Evolutionary conservation across 53 echinoderm and acorn worm species (phyloP).

Genomic region (Astropecten irregularis): DNA sequence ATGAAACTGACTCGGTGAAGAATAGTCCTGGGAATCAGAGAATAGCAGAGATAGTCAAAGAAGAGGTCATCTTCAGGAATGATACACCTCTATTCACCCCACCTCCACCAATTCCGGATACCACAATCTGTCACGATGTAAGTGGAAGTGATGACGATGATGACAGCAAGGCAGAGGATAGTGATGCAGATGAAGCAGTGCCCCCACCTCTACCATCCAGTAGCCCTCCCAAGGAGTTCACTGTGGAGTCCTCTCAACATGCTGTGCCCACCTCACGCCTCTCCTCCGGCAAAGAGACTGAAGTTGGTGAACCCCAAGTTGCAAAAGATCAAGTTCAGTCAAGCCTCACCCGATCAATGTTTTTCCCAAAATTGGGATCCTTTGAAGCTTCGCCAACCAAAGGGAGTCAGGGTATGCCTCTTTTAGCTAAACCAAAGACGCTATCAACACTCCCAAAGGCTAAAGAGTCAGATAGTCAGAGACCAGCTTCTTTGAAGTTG

Average conservation of each 20-base stretch:
- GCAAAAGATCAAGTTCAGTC: not conserved
- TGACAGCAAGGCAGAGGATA: not conserved
- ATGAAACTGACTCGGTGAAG: not conserved
- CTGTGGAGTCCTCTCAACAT: conserved; percentile 14
- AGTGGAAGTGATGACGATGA: not conserved
- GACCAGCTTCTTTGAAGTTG: not conserved
- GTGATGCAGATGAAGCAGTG: not conserved
- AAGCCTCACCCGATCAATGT: conserved; percentile 39
- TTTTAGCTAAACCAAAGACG: not conserved
- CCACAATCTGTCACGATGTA: not conserved
- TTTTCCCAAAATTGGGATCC: conserved; percentile 7
- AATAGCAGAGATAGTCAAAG: conserved; percentile 5
- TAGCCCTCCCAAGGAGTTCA: conserved; percentile 35
- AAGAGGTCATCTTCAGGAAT: conserved; percentile 20
- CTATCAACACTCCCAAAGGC: not conserved
- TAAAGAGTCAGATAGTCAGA: conserved; percentile 6
- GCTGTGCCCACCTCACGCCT: not conserved
- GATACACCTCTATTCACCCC: conserved; percentile 46
- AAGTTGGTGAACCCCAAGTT: not conserved
- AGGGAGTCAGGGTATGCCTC: conserved; percentile 5
- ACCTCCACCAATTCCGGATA: conserved; percentile 26
- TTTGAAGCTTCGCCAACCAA: not conserved
- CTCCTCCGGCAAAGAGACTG: not conserved
- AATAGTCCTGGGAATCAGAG: not conserved
- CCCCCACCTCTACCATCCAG: conserved; percentile 34